These are phyloP conservation scores for Callimorpha dominula DNA, from an alignment of 2,888 invertebrate species.

Conservation along the genomic window DNA sequence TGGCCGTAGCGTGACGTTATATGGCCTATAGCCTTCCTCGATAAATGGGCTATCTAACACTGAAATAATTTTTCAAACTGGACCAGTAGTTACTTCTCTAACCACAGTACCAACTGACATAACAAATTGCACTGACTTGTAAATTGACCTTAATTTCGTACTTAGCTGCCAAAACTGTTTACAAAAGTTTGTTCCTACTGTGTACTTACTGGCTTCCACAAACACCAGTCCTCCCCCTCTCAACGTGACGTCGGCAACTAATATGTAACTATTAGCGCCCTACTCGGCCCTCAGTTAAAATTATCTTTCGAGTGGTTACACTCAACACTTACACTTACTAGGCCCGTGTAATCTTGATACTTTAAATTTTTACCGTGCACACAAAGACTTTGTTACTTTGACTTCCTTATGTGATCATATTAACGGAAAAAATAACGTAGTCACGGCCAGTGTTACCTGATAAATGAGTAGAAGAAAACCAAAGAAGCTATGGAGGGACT, in stretches of 20 bases:
- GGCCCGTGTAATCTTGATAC: constrained; percentile 40
- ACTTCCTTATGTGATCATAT: no score
- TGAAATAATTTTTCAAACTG: no score
- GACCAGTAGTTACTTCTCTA: no score
- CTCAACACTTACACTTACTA: constrained; percentile 54
- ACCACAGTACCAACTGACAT: neutral
- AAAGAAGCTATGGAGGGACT: no score
- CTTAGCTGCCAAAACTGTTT: constrained; percentile 1
- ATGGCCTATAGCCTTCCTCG: no score
- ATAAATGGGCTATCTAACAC: no score
- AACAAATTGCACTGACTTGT: neutral
- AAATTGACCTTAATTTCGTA: constrained; percentile 1
- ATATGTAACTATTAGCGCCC: constrained; percentile 54
- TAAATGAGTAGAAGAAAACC: no score
- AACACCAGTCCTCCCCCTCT: neutral
- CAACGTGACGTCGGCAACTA: constrained; percentile 29
- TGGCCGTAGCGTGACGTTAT: no score
- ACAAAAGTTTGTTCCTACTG: neutral
- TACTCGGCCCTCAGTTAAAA: constrained; percentile 62
- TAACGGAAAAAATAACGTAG: no score
- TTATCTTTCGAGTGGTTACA: constrained; percentile 65
- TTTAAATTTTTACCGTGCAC: constrained; percentile 13
- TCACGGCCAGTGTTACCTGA: no score
- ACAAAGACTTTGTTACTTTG: no score
- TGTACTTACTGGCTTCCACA: no score